Evolutionary conservation across 2,888 invertebrate species (phyloP).

Genomic region (Fragum sueziense): DNA sequence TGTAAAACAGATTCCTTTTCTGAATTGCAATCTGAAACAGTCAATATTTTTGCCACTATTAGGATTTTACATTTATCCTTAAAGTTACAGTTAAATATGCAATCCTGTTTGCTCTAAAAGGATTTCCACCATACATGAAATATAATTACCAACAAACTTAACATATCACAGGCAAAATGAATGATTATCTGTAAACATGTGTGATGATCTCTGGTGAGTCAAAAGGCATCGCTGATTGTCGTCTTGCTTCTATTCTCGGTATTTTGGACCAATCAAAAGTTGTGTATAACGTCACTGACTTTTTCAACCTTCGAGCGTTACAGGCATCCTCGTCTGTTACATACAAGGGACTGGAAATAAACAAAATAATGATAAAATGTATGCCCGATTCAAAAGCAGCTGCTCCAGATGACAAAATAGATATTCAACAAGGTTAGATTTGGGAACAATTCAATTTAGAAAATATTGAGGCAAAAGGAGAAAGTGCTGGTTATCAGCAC

Average conservation of each 20-base stretch:
- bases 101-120: background rate
- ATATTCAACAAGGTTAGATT: too few relatives aligned
- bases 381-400: too few relatives aligned
- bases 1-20: too few relatives aligned
- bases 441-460: too few relatives aligned
- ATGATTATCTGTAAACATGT: slow-evolving; percentile 72
- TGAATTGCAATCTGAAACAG: too few relatives aligned
- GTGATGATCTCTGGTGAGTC: slow-evolving; percentile 77
- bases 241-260: slow-evolving; percentile 72
- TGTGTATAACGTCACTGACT: slow-evolving; percentile 77
- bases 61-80: too few relatives aligned
- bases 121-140: background rate
- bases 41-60: too few relatives aligned
- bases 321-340: slow-evolving; percentile 77
- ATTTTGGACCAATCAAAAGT: slow-evolving; percentile 80
- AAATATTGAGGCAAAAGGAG: too few relatives aligned
- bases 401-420: too few relatives aligned
- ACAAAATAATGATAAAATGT: too few relatives aligned
- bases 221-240: slow-evolving; percentile 70
- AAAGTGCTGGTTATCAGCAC: too few relatives aligned
- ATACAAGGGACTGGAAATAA: slow-evolving; percentile 68
- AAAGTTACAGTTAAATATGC: background rate
- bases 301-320: slow-evolving; percentile 71
- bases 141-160: background rate
- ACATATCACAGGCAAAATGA: slow-evolving; percentile 1